Percentiles rank a stretch among this genome's conserved stretches.
Conservation (phyloP, 2,888 invertebrate genomes). For the Ophion obscuratus region DNA sequence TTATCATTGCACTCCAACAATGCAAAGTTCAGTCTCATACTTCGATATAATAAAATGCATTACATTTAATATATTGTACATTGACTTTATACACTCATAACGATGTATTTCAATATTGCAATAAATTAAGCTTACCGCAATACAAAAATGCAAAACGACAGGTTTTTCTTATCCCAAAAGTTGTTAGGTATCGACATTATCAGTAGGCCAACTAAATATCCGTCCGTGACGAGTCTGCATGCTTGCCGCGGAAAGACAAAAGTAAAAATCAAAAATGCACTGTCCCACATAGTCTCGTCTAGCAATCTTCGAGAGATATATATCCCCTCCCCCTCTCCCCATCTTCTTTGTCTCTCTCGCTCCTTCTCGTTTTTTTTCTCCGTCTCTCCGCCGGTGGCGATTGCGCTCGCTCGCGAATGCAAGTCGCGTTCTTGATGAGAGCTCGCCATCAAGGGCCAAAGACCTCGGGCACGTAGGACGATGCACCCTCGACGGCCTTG, state of each 20-base stretch:
- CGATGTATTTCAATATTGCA: not conserved
- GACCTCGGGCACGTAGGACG: constrained; percentile 77
- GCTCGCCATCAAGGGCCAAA: constrained; percentile 69
- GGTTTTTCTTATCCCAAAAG: not conserved
- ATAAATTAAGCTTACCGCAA: not conserved
- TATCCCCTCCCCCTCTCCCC: not conserved
- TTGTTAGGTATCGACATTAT: not conserved
- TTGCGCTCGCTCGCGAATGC: constrained; percentile 61
- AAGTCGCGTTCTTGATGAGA: constrained; percentile 60
- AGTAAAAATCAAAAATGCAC: constrained; percentile 27
- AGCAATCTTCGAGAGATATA: constrained; percentile 44
- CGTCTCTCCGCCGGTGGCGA: constrained; percentile 34
- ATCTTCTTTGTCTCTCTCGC: not conserved
- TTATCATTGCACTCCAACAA: too few species aligned
- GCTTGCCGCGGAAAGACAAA: not conserved
- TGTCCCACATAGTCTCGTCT: constrained; percentile 57
- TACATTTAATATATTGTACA: too few species aligned
- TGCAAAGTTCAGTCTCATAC: too few species aligned
- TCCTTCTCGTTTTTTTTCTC: constrained; percentile 8
- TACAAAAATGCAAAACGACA: not conserved
- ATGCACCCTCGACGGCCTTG: constrained; percentile 81
- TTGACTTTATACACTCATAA: too few species aligned
- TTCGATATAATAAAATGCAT: too few species aligned
- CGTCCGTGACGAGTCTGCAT: not conserved
- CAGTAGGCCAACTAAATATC: constrained; percentile 3